A percentile compares a stretch with the other conserved stretches of the same genome.
Evolutionary conservation across 1,140 invertebrate genomes (phyloP).

Genomic region (Atta cephalotes): DNA sequence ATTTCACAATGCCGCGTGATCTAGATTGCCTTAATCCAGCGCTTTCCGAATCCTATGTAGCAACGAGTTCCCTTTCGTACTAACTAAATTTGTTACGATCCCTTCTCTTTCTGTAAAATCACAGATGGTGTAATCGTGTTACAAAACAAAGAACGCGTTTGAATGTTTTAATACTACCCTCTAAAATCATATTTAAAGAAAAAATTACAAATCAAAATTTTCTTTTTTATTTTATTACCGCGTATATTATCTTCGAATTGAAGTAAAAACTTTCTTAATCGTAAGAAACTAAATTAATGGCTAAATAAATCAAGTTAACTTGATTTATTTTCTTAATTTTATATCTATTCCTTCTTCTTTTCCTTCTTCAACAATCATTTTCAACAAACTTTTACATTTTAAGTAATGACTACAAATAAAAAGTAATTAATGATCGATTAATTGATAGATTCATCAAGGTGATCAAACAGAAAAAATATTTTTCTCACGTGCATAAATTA

Average conservation of each 20-base stretch:
- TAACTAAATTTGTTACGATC: conserved; percentile 10
- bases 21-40: conserved; percentile 20
- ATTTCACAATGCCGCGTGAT: conserved; percentile 23
- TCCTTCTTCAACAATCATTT: background rate
- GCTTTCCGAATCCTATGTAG: conserved; percentile 11
- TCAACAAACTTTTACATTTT: background rate
- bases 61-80: background rate
- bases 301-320: background rate
- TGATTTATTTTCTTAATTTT: background rate
- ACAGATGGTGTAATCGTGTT: background rate
- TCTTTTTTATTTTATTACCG: background rate
- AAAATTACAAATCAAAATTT: background rate
- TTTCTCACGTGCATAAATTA: background rate
- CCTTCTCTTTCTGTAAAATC: background rate
- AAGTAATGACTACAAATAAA: background rate
- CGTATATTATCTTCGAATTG: background rate
- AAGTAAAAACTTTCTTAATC: conserved; percentile 5
- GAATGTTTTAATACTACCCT: background rate
- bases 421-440: background rate
- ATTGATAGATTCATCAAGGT: background rate
- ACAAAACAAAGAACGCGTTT: background rate
- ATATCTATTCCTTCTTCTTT: background rate
- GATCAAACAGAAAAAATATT: background rate
- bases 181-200: background rate
- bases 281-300: background rate